A percentile compares a stretch with the other conserved stretches of the same genome.
Evolutionary conservation across 30 jellyfish, hydroid and myxozoan species (phyloP).

Genomic region (Chrysaora quinquecirrha): DNA sequence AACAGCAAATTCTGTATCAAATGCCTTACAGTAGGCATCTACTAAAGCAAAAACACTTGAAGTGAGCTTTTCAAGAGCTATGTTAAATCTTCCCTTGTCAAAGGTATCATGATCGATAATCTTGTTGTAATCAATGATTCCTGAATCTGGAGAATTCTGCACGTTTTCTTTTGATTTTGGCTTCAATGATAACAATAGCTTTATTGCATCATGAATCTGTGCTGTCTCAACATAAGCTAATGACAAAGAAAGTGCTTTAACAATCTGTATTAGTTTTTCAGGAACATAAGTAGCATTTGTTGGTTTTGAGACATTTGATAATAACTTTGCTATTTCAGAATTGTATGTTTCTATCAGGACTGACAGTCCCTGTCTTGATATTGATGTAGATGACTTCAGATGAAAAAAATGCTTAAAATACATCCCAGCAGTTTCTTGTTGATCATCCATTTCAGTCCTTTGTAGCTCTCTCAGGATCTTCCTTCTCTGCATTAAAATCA

Average conservation of each 20-base stretch:
- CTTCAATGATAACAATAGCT: slow-evolving; percentile 72
- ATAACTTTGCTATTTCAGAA: slow-evolving; percentile 77
- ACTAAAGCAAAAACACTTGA: slow-evolving; percentile 73
- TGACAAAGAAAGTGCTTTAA: slow-evolving; percentile 84
- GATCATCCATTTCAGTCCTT: slow-evolving; percentile 82
- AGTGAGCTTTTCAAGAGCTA: slow-evolving; percentile 83
- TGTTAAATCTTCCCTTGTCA: slow-evolving; percentile 80
- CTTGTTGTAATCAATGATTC: slow-evolving; percentile 55
- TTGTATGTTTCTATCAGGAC: slow-evolving; percentile 86
- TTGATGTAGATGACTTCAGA: slow-evolving; percentile 49
- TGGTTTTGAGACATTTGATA: slow-evolving; percentile 57
- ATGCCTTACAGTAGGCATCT: slow-evolving; percentile 86
- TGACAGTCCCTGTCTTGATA: slow-evolving; percentile 87
- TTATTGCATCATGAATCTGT: slow-evolving; percentile 86
- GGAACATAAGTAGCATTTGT: slow-evolving; percentile 66
- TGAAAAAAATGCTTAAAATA: slow-evolving; percentile 83
- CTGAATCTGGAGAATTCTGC: slow-evolving; percentile 25
- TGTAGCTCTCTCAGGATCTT: slow-evolving; percentile 60
- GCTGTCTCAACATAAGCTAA: slow-evolving; percentile 80
- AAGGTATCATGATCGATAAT: slow-evolving; percentile 61
- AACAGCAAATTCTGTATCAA: slow-evolving; percentile 78
- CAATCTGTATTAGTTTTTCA: slow-evolving; percentile 82
- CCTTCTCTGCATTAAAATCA: slow-evolving; percentile 47
- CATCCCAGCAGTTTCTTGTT: slow-evolving; percentile 71
- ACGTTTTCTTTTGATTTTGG: slow-evolving; percentile 30